Percentiles rank a stretch among this genome's conserved stretches.
phyloP scores from a whole-genome alignment of 2,113 vertebrate species.

The Pyrgilauda ruficollis region DNA sequence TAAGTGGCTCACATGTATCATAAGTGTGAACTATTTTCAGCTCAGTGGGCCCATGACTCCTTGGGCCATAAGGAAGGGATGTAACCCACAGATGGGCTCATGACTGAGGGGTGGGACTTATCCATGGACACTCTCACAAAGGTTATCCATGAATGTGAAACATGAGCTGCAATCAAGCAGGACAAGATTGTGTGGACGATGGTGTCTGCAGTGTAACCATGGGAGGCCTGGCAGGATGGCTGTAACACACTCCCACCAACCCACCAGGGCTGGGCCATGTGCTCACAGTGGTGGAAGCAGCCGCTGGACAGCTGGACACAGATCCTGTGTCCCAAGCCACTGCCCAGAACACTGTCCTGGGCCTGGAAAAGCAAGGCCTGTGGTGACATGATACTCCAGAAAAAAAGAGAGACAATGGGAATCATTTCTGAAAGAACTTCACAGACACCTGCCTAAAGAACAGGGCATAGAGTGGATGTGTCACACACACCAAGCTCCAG shows the following conservation, averaged over 20 bases:
- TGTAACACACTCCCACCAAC: not conserved
- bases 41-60: not conserved
- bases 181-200: not conserved
- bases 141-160: not conserved
- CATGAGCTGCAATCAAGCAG: not conserved
- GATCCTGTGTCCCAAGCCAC: not conserved
- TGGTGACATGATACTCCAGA: no score
- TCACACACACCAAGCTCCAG: not conserved
- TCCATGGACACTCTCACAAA: not conserved
- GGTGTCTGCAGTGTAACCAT: not conserved
- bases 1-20: not conserved
- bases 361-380: not conserved
- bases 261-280: not conserved
- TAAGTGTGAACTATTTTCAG: not conserved
- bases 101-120: fast-evolving
- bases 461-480: not conserved
- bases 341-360: not conserved
- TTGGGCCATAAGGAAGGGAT: not conserved
- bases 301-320: not conserved
- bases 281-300: not conserved
- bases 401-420: not conserved
- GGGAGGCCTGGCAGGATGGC: not conserved
- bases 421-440: not conserved
- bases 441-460: not conserved
- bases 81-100: not conserved